Base-by-base conservation (phyloP, 2,797 vertebrate genomes). In the Manis javanica region DNA sequence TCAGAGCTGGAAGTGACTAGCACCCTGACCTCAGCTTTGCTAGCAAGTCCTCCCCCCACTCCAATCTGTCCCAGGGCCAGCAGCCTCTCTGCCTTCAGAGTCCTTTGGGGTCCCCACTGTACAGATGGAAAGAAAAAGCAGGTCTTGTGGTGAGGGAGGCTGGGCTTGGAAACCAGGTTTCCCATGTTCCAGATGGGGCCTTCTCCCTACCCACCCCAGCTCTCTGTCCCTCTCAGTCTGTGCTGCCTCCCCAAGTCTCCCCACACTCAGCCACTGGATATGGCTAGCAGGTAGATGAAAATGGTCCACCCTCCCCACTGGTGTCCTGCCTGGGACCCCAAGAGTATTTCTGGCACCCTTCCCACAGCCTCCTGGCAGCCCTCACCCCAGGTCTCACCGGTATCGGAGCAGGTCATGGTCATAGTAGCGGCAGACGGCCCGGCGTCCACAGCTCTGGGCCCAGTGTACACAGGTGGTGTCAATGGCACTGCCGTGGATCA, bases 401-500 rank as follows among this genome's bases (percentile, higher is more conserved):
- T 98, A 98, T 97, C 99, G 99, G 98, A 99, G 99, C 61, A 66
- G 84, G 78, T 99, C 97, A 0, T 99, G 98, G 98, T 99, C 49
- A 4, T 99, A 99, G 98, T 99, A 99, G 18, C 96, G 98, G 97
- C 99, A 99, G 71, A 99, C 99, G 0, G 99, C 99, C 2, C 55
- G 97, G n/a, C 96, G 98, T 19, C 98, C 97, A 0, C 99, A 99
- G 90, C 98, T 99, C 57, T 24, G 78, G 64, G 99, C 99, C 99
- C 99, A 99, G 63, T 98, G 87, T 96, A 99, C 97, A 95, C 99
- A 99, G 21, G 99, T 98, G 0, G 98, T 99, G 97, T 99, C 99
- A 0, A 99, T 99, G 97, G 99, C 98, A 0, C 98, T 99, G 93
- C 99, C 99, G 0, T 99, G 99, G 84, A 99, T 93, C 61, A 99